Base-by-base conservation (phyloP, 2,888 invertebrate species). In the Cryptus viduatorius region DNA sequence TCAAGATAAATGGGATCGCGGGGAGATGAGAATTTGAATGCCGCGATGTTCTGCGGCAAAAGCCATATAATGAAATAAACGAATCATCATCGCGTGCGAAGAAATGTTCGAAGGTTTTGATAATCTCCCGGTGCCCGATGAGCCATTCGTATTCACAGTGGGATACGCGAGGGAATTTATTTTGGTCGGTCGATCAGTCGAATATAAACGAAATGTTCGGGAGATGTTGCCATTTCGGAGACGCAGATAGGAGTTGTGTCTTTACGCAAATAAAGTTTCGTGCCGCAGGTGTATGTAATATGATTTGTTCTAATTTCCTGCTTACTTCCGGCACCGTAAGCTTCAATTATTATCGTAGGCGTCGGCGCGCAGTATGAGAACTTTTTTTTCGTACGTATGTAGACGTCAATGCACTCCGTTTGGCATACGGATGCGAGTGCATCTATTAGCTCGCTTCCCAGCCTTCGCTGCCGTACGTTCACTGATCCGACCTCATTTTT, bases 121-220 rank as follows among this genome's bases (percentile, higher is more conserved):
- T 53, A 24, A 78, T 67, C 68, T 76, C 48, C 48, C 42, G 37
- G 24, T 61, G 48, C 53, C 68, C 19, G n/a, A 16, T 65, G 61
- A 29, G 19, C 72, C 46, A 84, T 78, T 81, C 31, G 73, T 72
- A 73, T 81, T 80, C 73, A 78, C 68, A 80, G 84, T 78, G 72
- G 77, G 80, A 72, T 72, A 46, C 77, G 42, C 73, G 61, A 68
- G 64, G 46, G 16, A 64, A 84, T 78, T 84, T 78, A 64, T 68
- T 81, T 69, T 50, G 68, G 68, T 68, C 79, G 44, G 4, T 37
- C 37, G 8, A 37, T 37, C 37, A 37, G 37, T 37, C 37, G 37
- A 37, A 37, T 37, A 7, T 37, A 8, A 37, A 37, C 37, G 37
- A 1, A 7, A 1, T 4, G 37, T 37, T 37, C 7, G 37, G 7